Base-by-base conservation (phyloP, 2,113 vertebrate genomes). In the Aptenodytes forsteri region DNA sequence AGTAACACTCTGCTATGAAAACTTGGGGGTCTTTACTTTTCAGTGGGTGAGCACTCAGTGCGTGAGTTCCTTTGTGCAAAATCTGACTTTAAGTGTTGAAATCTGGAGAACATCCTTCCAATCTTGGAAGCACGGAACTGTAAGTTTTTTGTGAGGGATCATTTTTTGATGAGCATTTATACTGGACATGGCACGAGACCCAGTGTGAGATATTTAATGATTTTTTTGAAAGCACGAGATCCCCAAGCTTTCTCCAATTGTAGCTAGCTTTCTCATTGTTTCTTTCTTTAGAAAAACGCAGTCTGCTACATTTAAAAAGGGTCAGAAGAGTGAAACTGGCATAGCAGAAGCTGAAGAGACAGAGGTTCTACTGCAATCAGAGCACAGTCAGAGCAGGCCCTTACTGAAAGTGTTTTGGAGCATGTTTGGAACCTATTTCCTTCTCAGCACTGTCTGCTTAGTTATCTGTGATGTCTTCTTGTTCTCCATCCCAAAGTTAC, bases 381-480 rank as follows among this genome's bases (percentile, higher is more conserved):
- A 98, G 78, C 95, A 95, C 58, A 98, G 88, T 65, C 98, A 95
- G 5, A 98, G 98, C 0, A 87, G 98, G 61, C 98, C 98, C 4
- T 98, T 99, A 82, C 96, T 99, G 97, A 98, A 98, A 95, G 98
- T 95, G 1, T 95, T 99, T 52, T 98, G 99, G 84, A 98, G 88
- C 59, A 98, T 99, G 92, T 99, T 99, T 46, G 98, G 98, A n/a
- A 98, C 98, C 5, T 97, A 98, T 76, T 99, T 99, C 97, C 98
- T 99, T 71, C 98, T 99, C 13, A 98, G 98, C 20, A 99, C 99
- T 16, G 89, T 98, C 92, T 98, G 98, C 87, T 98, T 99, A 65
- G 77, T 99, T 83, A 89, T 98, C 95, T 98, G 99, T 10, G 99
- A 99, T 61, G 91, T 98, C 91, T 99, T 99, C 98, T 98, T 99